Base-by-base conservation (phyloP, 2,113 vertebrate genomes). In the Toxotes jaculatrix region DNA sequence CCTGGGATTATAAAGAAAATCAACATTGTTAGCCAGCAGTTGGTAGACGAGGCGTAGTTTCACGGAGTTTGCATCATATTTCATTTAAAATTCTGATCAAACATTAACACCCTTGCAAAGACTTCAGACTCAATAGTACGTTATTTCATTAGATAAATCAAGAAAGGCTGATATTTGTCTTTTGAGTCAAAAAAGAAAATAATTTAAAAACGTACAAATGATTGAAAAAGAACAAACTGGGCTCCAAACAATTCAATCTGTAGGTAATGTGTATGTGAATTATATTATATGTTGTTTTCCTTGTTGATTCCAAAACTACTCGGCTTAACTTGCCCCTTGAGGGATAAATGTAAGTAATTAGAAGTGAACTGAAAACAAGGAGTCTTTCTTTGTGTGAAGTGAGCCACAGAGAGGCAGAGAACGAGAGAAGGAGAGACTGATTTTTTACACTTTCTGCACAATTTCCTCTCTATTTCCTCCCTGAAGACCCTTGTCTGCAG, bases 381-480 rank as follows among this genome's bases (percentile, higher is more conserved):
- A 76, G 56, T 84, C 80, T 84, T 93, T 94, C 84, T 92, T 89
- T 92, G 70, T 74, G 61, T 75, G 72, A 90, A 91, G 82, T 87
- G 76, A 92, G 87, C 82, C 82, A 82, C 73, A 88, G 85, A 87
- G 56, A 87, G 45, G 55, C 66, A 77, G 69, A 84, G 82, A 76
- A 79, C 73, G 76, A 79, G 88, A 87, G 75, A 79, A 66, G 74
- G 80, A 91, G 87, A 89, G 84, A 77, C 78, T 87, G 90, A 91
- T 87, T 93, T 91, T 93, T 95, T 95, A 95, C 94, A 95, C 93
- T 95, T 94, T 95, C 93, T 94, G 95, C 94, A 94, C 92, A 93
- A 95, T 95, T 95, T 95, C 95, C 95, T 95, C 90, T 93, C 91
- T 93, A 94, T 95, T 95, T 95, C 94, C 95, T 95, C 94, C 95